Evolutionary conservation across 2,888 invertebrate species (phyloP).

Genomic region (Incurvaria masculella): DNA sequence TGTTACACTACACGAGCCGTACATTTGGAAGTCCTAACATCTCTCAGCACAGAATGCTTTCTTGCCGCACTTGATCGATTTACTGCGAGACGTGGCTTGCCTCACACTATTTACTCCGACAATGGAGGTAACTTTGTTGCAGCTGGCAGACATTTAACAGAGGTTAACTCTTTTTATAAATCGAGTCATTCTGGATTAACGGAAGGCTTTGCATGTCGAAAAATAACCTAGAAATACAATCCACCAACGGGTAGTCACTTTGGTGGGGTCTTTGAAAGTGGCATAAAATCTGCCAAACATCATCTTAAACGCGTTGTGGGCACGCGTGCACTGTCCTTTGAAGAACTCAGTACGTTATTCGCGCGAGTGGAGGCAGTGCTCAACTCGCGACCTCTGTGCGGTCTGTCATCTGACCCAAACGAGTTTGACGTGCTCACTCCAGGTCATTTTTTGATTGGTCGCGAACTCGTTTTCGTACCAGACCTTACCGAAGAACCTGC

Average conservation of each 20-base stretch:
- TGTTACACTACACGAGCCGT: constrained; percentile 19
- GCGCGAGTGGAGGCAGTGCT: constrained; percentile 9
- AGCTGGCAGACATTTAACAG: constrained; percentile 7
- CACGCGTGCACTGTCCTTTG: constrained; percentile 9
- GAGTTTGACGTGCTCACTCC: constrained; percentile 13
- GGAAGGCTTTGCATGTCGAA: neutral
- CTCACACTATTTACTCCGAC: constrained; percentile 9
- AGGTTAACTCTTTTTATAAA: neutral
- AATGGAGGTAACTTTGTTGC: constrained; percentile 14
- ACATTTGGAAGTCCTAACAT: constrained; percentile 12
- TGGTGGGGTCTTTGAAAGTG: neutral
- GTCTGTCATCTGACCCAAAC: constrained; percentile 9
- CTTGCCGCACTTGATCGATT: constrained; percentile 12
- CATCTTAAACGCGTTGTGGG: constrained; percentile 1
- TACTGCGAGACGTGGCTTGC: constrained; percentile 10
- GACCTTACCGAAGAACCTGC: constrained; percentile 5
- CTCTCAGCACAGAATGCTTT: constrained; percentile 8
- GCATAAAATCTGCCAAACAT: neutral
- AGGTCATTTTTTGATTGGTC: constrained; percentile 12
- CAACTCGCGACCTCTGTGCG: constrained; percentile 11
- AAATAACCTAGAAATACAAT: constrained; percentile 6
- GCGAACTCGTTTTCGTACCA: constrained; percentile 5
- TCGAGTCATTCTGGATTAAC: neutral
- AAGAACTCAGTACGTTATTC: constrained; percentile 14
- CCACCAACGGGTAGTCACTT: constrained; percentile 8